Conservation (phyloP, 2,797 vertebrate genomes). For the Epinephelus awoara region DNA sequence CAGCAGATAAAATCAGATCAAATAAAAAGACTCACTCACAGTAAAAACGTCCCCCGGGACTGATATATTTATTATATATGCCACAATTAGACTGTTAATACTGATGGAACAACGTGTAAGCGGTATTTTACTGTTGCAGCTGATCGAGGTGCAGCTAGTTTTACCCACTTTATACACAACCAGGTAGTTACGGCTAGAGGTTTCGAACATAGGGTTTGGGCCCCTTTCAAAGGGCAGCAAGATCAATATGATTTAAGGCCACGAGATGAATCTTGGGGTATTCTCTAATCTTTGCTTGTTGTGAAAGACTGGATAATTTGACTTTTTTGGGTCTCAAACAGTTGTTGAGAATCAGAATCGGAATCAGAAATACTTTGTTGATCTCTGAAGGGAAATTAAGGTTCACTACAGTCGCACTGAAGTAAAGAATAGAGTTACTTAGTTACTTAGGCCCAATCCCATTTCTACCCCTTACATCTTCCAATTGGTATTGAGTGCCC, state of each 20-base stretch:
- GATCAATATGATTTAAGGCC: neutral
- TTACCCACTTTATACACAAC: neutral
- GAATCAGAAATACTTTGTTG: neutral
- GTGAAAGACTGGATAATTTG: neutral
- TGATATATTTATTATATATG: neutral
- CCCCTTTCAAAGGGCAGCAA: neutral
- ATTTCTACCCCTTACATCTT: too few relatives aligned
- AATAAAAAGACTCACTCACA: neutral
- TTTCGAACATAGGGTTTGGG: neutral
- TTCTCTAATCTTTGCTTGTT: neutral
- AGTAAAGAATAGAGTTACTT: too few relatives aligned
- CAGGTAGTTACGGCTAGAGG: neutral
- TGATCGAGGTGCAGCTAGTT: neutral
- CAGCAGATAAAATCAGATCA: neutral
- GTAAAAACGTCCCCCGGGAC: neutral
- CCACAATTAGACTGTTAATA: neutral
- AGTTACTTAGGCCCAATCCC: too few relatives aligned
- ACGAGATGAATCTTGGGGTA: too few relatives aligned
- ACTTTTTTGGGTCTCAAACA: too few relatives aligned
- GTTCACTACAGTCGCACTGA: too few relatives aligned
- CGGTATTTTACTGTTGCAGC: neutral
- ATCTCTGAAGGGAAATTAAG: too few relatives aligned
- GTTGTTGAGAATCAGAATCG: neutral
- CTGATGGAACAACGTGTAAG: neutral
- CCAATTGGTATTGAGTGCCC: too few relatives aligned